A percentile compares a stretch with the other conserved stretches of the same genome.
phyloP scores from a whole-genome alignment of 2,888 invertebrate species.

The Julus scanicus region DNA sequence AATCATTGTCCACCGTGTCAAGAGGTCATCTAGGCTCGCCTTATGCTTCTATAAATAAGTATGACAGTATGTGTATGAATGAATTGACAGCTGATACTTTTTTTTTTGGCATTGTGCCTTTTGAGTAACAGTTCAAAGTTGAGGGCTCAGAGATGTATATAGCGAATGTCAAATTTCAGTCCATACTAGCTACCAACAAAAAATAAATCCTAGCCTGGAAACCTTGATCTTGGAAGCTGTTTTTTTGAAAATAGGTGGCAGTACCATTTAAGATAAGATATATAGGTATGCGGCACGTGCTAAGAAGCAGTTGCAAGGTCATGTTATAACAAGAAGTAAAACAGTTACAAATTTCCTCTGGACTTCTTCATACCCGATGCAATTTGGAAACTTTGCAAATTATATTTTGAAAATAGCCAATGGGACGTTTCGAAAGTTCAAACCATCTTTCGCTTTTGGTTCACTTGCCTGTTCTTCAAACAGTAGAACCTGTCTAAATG shows the following conservation, averaged over 20 bases:
- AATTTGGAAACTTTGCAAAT: not conserved
- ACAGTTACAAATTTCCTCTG: no score
- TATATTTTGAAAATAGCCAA: no score
- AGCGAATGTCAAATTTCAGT: not conserved
- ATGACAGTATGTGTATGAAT: not conserved
- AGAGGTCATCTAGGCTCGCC: slow-evolving; percentile 10
- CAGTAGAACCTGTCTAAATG: no score
- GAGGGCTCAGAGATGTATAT: slow-evolving; percentile 1
- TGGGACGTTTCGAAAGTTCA: no score
- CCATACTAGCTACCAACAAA: not conserved
- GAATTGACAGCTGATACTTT: slow-evolving; percentile 25
- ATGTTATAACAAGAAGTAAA: no score
- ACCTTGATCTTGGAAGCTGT: not conserved
- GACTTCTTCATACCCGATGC: no score
- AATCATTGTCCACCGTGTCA: slow-evolving; percentile 29
- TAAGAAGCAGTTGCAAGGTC: not conserved
- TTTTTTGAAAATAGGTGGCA: not conserved
- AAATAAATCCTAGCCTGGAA: not conserved
- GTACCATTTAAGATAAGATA: not conserved
- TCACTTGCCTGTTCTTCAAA: no score
- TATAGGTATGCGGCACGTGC: not conserved
- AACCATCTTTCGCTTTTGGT: no score
- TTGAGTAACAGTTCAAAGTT: not conserved
- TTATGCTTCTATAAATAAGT: not conserved
- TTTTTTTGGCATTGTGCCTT: not conserved